Percentiles rank a stretch among this genome's conserved stretches.
Conservation (phyloP, 2,888 invertebrate genomes). For the Brachypalpus laphriformis region DNA sequence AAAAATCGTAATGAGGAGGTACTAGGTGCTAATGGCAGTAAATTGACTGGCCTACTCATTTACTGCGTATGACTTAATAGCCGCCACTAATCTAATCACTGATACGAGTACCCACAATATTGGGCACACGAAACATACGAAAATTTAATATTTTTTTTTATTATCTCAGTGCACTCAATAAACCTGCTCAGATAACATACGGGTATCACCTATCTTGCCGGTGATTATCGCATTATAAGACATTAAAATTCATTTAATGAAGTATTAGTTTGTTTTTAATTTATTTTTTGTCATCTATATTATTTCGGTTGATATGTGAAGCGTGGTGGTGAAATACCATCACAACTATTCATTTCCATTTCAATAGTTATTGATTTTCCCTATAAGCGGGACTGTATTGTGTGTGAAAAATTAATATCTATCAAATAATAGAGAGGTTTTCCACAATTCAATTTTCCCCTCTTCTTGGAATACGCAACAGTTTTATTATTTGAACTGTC, state of each 20-base stretch:
- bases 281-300: not conserved
- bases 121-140: not conserved
- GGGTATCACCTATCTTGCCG: not conserved
- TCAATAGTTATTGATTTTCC: not conserved
- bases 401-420: not conserved
- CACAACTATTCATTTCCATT: not conserved
- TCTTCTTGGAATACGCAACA: not conserved
- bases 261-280: not conserved
- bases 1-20: not conserved
- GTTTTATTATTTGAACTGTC: not conserved
- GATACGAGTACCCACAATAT: not conserved
- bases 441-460: not conserved
- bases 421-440: not conserved
- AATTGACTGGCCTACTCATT: not conserved
- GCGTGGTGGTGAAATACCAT: conserved; percentile 6
- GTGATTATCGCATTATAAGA: conserved; percentile 10
- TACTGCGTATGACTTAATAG: not conserved
- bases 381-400: not conserved
- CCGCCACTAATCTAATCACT: not conserved
- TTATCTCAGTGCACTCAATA: not conserved
- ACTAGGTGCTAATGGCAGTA: not conserved
- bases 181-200: conserved; percentile 7
- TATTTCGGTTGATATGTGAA: conserved; percentile 12
- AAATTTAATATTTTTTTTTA: not conserved
- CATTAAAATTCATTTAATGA: conserved; percentile 24